A percentile compares a stretch with the other conserved stretches of the same genome.
These are phyloP conservation scores for Petrocephalus schoutedeni DNA, from an alignment of 2,797 vertebrate genomes.

Conservation along the genomic window DNA sequence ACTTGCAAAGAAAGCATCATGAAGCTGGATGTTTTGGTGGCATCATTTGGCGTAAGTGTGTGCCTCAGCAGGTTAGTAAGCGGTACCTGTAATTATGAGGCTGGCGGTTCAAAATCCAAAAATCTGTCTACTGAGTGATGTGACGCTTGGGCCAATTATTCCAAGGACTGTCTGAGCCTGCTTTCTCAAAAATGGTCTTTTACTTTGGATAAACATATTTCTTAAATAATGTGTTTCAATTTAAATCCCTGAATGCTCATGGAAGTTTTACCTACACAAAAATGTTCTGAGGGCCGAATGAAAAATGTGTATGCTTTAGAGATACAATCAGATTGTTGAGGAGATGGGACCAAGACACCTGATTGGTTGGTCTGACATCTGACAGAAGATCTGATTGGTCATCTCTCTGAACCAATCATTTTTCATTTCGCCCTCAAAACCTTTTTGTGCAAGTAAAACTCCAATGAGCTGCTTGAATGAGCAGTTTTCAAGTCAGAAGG, in stretches of 20 bases:
- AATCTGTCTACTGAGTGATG: not conserved
- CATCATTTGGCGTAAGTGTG: not conserved
- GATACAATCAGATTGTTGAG: no score
- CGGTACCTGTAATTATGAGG: not conserved
- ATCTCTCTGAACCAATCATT: no score
- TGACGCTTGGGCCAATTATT: not conserved
- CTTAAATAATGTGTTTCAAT: not conserved
- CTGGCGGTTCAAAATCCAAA: not conserved
- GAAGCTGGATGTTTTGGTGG: not conserved
- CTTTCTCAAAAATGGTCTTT: not conserved
- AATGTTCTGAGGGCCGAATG: no score
- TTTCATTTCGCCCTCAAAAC: no score
- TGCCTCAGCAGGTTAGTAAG: not conserved
- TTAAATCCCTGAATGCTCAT: not conserved
- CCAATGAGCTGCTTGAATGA: not conserved
- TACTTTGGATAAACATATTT: not conserved
- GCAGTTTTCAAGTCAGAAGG: not conserved
- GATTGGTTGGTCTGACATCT: no score
- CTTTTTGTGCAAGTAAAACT: no score
- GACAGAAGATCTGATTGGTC: no score
- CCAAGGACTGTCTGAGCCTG: not conserved
- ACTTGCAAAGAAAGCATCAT: not conserved
- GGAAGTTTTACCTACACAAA: no score
- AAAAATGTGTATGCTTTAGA: no score
- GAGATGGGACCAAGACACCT: no score